Percentiles rank a stretch among this genome's conserved stretches.
phyloP scores from a whole-genome alignment of 2,888 invertebrate genomes.

The Aphidoletes aphidimyza region DNA sequence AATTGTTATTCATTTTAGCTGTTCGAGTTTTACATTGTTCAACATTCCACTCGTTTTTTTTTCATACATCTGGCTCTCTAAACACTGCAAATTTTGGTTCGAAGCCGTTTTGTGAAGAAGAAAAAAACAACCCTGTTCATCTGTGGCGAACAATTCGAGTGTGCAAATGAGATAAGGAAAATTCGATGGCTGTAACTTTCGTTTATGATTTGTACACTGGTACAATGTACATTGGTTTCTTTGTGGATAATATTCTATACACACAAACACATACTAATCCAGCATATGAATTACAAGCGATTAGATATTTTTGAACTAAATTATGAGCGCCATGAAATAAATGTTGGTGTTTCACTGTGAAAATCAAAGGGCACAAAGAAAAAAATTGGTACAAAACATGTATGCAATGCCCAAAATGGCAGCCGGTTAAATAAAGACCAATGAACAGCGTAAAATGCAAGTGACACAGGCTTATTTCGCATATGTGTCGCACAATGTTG shows the following conservation, averaged over 20 bases:
- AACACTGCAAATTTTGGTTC: too few species aligned
- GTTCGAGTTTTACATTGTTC: neutral
- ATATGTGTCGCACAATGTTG: conserved; percentile 21
- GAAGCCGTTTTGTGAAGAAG: conserved; percentile 1
- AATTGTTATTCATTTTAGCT: conserved; percentile 15
- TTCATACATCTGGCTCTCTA: too few species aligned
- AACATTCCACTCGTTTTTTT: neutral
- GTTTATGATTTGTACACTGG: neutral
- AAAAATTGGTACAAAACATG: too few species aligned
- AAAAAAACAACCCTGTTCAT: too few species aligned
- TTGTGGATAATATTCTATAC: neutral
- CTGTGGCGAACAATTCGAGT: neutral
- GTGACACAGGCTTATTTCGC: conserved; percentile 41
- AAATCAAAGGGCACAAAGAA: too few species aligned
- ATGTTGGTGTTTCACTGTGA: neutral
- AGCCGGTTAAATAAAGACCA: neutral
- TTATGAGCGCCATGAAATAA: neutral
- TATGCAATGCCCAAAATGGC: too few species aligned
- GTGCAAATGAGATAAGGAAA: conserved; percentile 39
- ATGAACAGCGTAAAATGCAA: neutral
- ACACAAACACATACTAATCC: neutral
- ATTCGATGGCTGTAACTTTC: neutral
- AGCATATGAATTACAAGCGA: neutral
- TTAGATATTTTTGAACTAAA: neutral
- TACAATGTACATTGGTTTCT: neutral